These are phyloP conservation scores for Ceratosolen fusciceps DNA, from an alignment of 1,140 invertebrate species.

Conservation along the genomic window DNA sequence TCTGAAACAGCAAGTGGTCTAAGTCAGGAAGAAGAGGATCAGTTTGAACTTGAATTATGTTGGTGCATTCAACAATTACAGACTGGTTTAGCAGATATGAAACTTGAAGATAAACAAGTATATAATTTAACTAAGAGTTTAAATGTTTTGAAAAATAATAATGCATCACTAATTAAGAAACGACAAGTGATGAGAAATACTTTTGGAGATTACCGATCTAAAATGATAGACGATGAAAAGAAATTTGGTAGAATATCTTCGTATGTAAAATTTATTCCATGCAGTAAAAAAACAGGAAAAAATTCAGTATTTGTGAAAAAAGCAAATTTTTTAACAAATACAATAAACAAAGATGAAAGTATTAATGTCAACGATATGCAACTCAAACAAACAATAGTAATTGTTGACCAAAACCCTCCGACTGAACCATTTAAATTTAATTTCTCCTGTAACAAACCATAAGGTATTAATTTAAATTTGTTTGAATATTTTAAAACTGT, in stretches of 20 bases:
- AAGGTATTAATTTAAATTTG: no score
- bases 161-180: constrained; percentile 78
- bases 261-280: constrained; percentile 67
- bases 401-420: constrained; percentile 49
- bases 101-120: constrained; percentile 76
- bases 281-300: constrained; percentile 57
- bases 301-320: constrained; percentile 76
- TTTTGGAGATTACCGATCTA: constrained; percentile 81
- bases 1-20: constrained; percentile 57
- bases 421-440: constrained; percentile 73
- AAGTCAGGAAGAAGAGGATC: constrained; percentile 72
- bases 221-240: constrained; percentile 82
- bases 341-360: constrained; percentile 6
- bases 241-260: constrained; percentile 71
- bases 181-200: constrained; percentile 81
- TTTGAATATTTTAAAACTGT: no score
- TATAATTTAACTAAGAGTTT: constrained; percentile 76
- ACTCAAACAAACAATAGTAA: constrained; percentile 39
- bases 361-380: constrained; percentile 36
- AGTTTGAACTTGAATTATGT: constrained; percentile 81
- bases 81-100: constrained; percentile 72
- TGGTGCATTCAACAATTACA: constrained; percentile 84
- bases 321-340: constrained; percentile 50
- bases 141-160: constrained; percentile 77
- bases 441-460: constrained; percentile 59